phyloP scores from a whole-genome alignment of 1,140 invertebrate species.

The Charaxes varanes region DNA sequence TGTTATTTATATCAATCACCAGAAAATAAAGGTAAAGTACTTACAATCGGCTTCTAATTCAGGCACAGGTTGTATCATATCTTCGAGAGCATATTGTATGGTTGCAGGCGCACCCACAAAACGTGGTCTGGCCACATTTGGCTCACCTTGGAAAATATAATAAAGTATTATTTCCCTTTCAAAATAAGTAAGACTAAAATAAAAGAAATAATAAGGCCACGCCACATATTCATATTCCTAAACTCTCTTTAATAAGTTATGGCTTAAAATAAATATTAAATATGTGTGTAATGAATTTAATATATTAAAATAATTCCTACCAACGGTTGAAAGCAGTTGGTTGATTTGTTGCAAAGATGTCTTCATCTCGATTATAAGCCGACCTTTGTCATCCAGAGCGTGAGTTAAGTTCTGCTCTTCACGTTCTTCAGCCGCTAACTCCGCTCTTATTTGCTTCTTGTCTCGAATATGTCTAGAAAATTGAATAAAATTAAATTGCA shows the following conservation, averaged over 20 bases:
- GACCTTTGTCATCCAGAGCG: slow-evolving; percentile 47
- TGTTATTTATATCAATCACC: neutral
- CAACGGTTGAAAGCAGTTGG: slow-evolving; percentile 51
- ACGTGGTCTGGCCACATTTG: slow-evolving; percentile 25
- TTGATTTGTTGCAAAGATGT: slow-evolving; percentile 60
- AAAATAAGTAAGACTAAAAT: neutral
- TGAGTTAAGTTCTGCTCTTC: slow-evolving; percentile 46
- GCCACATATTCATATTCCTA: too few species aligned
- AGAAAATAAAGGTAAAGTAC: slow-evolving; percentile 14
- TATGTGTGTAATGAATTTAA: too few species aligned
- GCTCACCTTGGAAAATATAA: slow-evolving; percentile 27
- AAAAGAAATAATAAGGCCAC: neutral
- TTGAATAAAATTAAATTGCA: slow-evolving; percentile 4
- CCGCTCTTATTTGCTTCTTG: slow-evolving; percentile 61
- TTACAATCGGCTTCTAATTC: slow-evolving; percentile 54
- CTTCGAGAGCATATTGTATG: slow-evolving; percentile 48
- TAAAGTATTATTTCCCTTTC: neutral
- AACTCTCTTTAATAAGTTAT: too few species aligned
- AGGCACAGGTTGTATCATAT: slow-evolving; percentile 46
- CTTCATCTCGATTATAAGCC: slow-evolving; percentile 60
- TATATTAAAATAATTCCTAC: too few species aligned
- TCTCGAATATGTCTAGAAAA: slow-evolving; percentile 68
- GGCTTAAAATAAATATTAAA: too few species aligned
- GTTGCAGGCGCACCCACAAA: slow-evolving; percentile 28
- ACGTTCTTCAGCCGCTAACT: slow-evolving; percentile 62